phyloP scores from a whole-genome alignment of 2,113 vertebrate species.

The Etia nguti region DNA sequence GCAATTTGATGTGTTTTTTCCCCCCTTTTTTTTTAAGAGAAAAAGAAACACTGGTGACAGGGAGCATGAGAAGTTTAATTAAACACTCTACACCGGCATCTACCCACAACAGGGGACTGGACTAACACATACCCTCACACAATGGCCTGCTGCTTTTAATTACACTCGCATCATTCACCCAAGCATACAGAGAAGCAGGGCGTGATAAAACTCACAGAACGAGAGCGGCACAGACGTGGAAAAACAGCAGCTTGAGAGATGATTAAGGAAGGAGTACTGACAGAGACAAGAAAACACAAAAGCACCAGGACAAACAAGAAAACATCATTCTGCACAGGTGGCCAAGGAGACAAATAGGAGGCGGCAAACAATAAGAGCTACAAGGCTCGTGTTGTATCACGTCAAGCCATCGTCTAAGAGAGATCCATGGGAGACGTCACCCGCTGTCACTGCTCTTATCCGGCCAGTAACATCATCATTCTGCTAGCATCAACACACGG shows the following conservation, averaged over 20 bases:
- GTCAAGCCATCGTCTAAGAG: neutral
- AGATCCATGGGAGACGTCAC: slow-evolving; percentile 22
- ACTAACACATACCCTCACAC: slow-evolving; percentile 7
- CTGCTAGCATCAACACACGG: slow-evolving; percentile 8
- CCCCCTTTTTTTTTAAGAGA: neutral
- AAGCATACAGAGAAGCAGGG: neutral
- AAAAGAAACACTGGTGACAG: neutral
- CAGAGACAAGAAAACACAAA: neutral
- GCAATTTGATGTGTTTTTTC: neutral
- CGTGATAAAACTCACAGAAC: neutral
- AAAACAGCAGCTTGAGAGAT: neutral
- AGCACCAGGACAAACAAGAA: neutral
- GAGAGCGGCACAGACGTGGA: neutral
- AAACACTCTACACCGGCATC: slow-evolving; percentile 27
- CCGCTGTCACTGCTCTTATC: slow-evolving; percentile 30
- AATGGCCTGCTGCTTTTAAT: slow-evolving; percentile 60
- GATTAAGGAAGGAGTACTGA: slow-evolving; percentile 3
- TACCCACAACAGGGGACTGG: slow-evolving; percentile 33
- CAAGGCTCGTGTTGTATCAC: slow-evolving; percentile 7
- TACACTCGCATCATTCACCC: slow-evolving; percentile 40
- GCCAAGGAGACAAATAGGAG: neutral
- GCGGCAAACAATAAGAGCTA: slow-evolving; percentile 8
- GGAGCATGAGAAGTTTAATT: slow-evolving; percentile 21
- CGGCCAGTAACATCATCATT: slow-evolving; percentile 25
- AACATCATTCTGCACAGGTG: neutral